phyloP scores from a whole-genome alignment of 2,113 vertebrate species.

The Gymnobelideus leadbeateri region DNA sequence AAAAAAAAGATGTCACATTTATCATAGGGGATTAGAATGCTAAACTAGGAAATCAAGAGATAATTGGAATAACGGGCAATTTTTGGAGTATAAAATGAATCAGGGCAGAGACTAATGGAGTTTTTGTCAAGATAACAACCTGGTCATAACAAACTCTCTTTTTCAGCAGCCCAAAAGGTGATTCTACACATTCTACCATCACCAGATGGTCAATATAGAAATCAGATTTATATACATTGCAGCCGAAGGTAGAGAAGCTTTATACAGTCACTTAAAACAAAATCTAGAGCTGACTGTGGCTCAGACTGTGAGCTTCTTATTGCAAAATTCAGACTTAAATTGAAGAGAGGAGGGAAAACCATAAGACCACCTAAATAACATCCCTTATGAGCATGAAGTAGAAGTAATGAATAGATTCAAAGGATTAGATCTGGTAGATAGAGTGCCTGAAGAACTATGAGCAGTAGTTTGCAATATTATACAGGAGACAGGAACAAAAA shows the following conservation, averaged over 20 bases:
- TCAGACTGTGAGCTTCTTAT: not conserved
- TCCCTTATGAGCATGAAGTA: not conserved
- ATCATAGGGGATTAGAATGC: not conserved
- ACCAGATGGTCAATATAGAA: not conserved
- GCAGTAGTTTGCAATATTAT: not conserved
- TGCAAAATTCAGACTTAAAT: not conserved
- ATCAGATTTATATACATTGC: too few relatives aligned
- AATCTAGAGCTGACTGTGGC: not conserved
- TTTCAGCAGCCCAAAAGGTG: not conserved
- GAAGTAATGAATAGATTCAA: not conserved
- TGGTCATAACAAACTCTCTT: not conserved
- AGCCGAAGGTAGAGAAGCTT: not conserved
- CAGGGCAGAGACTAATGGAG: not conserved
- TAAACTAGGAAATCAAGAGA: not conserved
- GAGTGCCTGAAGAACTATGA: not conserved
- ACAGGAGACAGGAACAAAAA: not conserved
- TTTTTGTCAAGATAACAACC: not conserved
- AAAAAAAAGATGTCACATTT: not conserved
- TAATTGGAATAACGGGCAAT: not conserved
- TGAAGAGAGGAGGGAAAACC: not conserved
- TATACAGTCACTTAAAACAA: not conserved
- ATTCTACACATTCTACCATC: not conserved
- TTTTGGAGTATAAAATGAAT: not conserved
- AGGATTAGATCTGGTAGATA: not conserved
- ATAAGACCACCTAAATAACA: not conserved